These are phyloP conservation scores for Temnothorax nylanderi DNA, from an alignment of 1,140 invertebrate genomes.

Conservation along the genomic window DNA sequence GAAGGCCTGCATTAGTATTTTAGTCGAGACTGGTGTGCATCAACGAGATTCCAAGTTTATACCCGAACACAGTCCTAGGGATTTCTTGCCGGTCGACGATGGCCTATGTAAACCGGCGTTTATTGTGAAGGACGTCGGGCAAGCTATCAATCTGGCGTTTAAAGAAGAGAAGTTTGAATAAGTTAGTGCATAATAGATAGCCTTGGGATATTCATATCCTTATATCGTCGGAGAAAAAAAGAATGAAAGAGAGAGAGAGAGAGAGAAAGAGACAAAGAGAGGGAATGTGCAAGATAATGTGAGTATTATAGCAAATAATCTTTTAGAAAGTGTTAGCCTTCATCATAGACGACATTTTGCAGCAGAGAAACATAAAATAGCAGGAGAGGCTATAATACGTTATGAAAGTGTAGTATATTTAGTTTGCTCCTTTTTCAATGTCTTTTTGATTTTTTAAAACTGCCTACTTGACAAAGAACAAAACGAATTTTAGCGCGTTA, in stretches of 20 bases:
- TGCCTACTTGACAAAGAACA: constrained; percentile 1
- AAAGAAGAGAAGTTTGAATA: constrained; percentile 81
- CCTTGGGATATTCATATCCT: constrained; percentile 52
- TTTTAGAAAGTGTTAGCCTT: constrained; percentile 25
- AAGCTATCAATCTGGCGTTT: constrained; percentile 80
- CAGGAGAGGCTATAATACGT: constrained; percentile 22
- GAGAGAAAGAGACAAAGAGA: not conserved
- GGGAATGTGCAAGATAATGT: constrained; percentile 29
- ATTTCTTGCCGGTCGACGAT: constrained; percentile 81
- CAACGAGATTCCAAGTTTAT: constrained; percentile 75
- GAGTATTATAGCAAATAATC: constrained; percentile 62
- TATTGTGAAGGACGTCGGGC: constrained; percentile 78
- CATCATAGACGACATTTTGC: constrained; percentile 24
- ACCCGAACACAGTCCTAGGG: constrained; percentile 79
- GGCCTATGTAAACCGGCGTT: constrained; percentile 80
- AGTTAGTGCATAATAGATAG: constrained; percentile 55
- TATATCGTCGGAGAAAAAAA: constrained; percentile 6
- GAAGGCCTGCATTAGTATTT: constrained; percentile 83
- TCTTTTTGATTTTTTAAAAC: constrained; percentile 31
- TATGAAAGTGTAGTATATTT: constrained; percentile 35
- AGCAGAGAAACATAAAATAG: constrained; percentile 1
- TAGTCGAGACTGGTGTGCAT: constrained; percentile 83
- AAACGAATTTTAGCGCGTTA: not conserved
- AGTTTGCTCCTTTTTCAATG: constrained; percentile 14
- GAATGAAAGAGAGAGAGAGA: not conserved